These are phyloP conservation scores for Polymixis lichenea DNA, from an alignment of 2,888 invertebrate species.

Conservation along the genomic window DNA sequence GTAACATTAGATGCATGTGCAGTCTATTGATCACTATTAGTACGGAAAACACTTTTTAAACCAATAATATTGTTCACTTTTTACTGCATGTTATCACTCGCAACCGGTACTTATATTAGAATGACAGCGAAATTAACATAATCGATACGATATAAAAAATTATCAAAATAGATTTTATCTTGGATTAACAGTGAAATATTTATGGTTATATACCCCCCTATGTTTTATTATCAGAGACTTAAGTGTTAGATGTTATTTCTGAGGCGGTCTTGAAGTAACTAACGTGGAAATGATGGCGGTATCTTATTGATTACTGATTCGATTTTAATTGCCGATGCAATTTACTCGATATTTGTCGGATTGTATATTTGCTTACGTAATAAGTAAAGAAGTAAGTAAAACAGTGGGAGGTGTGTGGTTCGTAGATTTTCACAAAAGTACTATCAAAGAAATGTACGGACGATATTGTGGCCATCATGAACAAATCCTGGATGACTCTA, in stretches of 20 bases:
- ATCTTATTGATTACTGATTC: conserved; percentile 53
- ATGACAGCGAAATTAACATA: conserved; percentile 43
- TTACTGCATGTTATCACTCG: conserved; percentile 44
- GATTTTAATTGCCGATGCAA: conserved; percentile 56
- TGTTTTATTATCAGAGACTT: conserved; percentile 15
- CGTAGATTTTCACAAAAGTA: neutral
- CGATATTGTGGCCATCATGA: neutral
- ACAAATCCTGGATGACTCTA: too few species aligned
- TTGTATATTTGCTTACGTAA: conserved; percentile 20
- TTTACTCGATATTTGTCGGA: conserved; percentile 29
- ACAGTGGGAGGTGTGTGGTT: neutral
- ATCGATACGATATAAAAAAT: conserved; percentile 38
- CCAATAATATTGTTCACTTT: neutral
- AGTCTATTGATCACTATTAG: neutral
- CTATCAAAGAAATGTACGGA: neutral
- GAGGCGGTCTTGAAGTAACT: conserved; percentile 36
- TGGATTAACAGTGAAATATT: conserved; percentile 55
- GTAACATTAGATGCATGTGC: neutral
- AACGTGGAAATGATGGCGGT: conserved; percentile 17
- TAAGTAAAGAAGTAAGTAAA: neutral
- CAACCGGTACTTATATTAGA: conserved; percentile 21
- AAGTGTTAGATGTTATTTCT: conserved; percentile 22
- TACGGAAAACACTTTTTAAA: conserved; percentile 3
- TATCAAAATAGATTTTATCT: conserved; percentile 58
- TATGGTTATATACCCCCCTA: conserved; percentile 51